These are phyloP conservation scores for Menidia menidia DNA, from an alignment of 2,797 vertebrate genomes.

Conservation along the genomic window DNA sequence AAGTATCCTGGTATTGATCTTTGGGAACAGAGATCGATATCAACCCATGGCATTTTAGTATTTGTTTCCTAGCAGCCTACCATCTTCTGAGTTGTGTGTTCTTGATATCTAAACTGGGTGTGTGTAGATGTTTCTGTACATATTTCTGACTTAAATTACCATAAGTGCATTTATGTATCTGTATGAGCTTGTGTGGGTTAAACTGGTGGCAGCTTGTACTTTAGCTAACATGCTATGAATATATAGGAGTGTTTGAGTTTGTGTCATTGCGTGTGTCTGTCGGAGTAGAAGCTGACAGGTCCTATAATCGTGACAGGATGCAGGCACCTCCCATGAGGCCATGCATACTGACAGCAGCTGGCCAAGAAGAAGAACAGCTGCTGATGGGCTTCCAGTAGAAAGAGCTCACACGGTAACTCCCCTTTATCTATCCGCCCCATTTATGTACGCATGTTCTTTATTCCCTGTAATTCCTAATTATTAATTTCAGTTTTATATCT, in stretches of 20 bases:
- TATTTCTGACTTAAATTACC: neutral
- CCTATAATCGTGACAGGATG: slow-evolving; percentile 72
- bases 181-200: neutral
- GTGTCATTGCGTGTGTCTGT: slow-evolving; percentile 33
- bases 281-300: slow-evolving; percentile 74
- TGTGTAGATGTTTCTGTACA: slow-evolving; percentile 20
- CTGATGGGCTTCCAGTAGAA: slow-evolving; percentile 57
- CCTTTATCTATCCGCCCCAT: slow-evolving; percentile 18
- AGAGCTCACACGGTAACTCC: slow-evolving; percentile 29
- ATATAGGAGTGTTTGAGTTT: neutral
- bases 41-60: slow-evolving; percentile 72
- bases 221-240: neutral
- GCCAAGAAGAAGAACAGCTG: slow-evolving; percentile 64
- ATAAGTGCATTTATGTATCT: slow-evolving; percentile 4
- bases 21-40: slow-evolving; percentile 68
- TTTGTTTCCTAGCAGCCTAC: slow-evolving; percentile 74
- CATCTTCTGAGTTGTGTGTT: slow-evolving; percentile 60
- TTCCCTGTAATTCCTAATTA: slow-evolving; percentile 10
- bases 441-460: slow-evolving; percentile 11
- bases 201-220: neutral
- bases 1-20: slow-evolving; percentile 78
- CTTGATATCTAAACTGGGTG: slow-evolving; percentile 42
- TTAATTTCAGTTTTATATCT: slow-evolving; percentile 1
- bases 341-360: slow-evolving; percentile 73
- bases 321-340: slow-evolving; percentile 70